Evolutionary conservation across 2,888 invertebrate genomes (phyloP), one percentile per base, ranked within the genome.

Genomic region (Spicauda simplicius): DNA sequence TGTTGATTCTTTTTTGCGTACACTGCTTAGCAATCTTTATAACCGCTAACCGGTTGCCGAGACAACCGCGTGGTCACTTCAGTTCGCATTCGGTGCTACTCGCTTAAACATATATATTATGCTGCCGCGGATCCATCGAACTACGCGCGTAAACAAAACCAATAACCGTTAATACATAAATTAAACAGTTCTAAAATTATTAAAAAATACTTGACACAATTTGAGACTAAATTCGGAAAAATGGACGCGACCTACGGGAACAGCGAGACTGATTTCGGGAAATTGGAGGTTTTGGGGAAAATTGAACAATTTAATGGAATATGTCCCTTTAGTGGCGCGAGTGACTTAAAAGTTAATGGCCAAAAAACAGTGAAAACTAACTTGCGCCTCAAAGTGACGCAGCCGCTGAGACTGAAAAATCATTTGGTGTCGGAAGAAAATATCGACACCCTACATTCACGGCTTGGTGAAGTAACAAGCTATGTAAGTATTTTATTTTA

Each of bases 301-400:
- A 82, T 86, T 81, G 84, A 83, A 59, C 79, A 80, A 50, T 72
- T 53, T 11, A 71, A 70, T 67, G 87, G 90, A 12, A 72, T 80
- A 18, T 88, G 89, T 73, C 90, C 89, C 0, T 82, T 88, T 65
- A 87, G 81, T 80, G 83, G 82, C 83, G 82, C 76, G 70, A 84
- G 85, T 86, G 78, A 80, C 16, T 50, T 80, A 41, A 82, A 80
- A 70, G 76, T 75, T 72, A 79, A 81, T 59, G 69, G 54, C 50
- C 78, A 84, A 11, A 87, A 82, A 64, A 66, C 77, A 66, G 81
- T 77, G 72, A 91, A 89, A 71, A 82, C 85, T 2, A 84, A 83
- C 57, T 80, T 91, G 54, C 83, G 85, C 19, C 77, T 93, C 7
- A 90, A 89, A 80, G 86, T 92, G 71, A 84, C 87, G n/a, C 88